A percentile compares a stretch with the other conserved stretches of the same genome.
These are phyloP conservation scores for Callaeas wilsoni DNA, from an alignment of 2,113 vertebrate genomes.

Conservation along the genomic window DNA sequence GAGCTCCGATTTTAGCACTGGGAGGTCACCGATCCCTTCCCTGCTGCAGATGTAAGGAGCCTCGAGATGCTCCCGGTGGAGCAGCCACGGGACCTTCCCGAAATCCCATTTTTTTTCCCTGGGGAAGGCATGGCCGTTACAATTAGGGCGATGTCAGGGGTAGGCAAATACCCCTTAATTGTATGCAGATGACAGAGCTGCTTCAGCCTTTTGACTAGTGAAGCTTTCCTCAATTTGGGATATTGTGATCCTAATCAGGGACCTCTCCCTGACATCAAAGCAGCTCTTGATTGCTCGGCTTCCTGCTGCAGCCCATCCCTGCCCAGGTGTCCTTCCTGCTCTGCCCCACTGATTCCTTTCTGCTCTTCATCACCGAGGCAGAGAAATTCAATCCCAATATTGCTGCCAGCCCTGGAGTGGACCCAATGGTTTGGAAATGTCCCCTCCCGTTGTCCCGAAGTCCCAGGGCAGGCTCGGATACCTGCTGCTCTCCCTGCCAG, in stretches of 20 bases:
- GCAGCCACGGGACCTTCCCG: not conserved
- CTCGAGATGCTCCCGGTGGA: not conserved
- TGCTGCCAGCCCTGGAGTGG: conserved; percentile 43
- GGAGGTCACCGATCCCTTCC: not conserved
- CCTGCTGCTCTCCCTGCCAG: conserved; percentile 25
- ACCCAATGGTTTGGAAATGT: conserved; percentile 43
- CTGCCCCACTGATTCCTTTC: conserved; percentile 52
- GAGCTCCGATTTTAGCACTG: not conserved
- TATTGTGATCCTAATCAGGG: conserved; percentile 68
- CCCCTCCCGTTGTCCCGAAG: not conserved
- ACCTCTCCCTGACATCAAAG: conserved; percentile 62
- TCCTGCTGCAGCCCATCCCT: conserved; percentile 39
- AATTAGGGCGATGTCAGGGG: conserved; percentile 21
- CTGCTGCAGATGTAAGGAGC: not conserved
- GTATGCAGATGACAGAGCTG: conserved; percentile 55
- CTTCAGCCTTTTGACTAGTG: conserved; percentile 61
- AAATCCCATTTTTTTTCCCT: not conserved
- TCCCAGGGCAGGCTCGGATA: not conserved
- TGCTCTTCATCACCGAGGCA: conserved; percentile 19
- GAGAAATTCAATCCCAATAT: conserved; percentile 59
- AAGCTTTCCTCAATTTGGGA: conserved; percentile 64
- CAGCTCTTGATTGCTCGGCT: conserved; percentile 26
- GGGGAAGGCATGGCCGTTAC: not conserved
- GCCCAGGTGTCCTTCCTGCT: conserved; percentile 61
- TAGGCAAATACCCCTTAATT: conserved; percentile 44